Evolutionary conservation across 2,888 invertebrate genomes (phyloP), one percentile per base, ranked within the genome.

Genomic region (Drosophila sordidapex): DNA sequence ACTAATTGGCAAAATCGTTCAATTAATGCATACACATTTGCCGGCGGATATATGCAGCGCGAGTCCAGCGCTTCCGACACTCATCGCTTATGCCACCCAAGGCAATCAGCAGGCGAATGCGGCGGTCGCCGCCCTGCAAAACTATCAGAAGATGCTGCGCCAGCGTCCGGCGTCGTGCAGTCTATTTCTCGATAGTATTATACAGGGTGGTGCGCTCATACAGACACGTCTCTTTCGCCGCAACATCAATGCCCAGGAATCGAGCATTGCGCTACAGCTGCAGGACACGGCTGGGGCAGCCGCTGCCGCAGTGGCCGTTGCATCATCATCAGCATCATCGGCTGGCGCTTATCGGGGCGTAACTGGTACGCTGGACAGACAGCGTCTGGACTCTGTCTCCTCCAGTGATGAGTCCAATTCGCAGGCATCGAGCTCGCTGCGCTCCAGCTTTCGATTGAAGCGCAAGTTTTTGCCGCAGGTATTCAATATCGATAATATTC

Each of bases 1-100:
- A 80, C 94, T 99, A 65, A 94, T 99, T 82, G 97, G 96, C 69
- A 98, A 98, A 93, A 94, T 99, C 62, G 94, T 99, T 87, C 97
- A 98, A 93, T 94, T 99, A 92, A 96, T 96, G 90, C 97, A 98
- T 93, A 94, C 96, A 60, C 95, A 98, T 85, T 94, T 99, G 91
- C 99, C 99, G 62, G 95, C 97, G 57, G 97, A 98, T 92, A 96
- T 97, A 89, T 96, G 96, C 93, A 96, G 96, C 91, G 94, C 96
- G 70, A 96, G 96, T 63, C 97, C 98, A 27, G 96, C 98, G 25
- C 94, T 99, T 87, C 98, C 98, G 10, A 95, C 96, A 74, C 94
- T 99, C 61, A 94, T 98, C 91, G 95, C 96, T 3, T 96, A 97
- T 87, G 98, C 98, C 6, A 95, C 97, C 38, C 94, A 94, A 59